These are phyloP conservation scores for Cyclura pinguis DNA, from an alignment of 2,797 vertebrate genomes.

Conservation along the genomic window DNA sequence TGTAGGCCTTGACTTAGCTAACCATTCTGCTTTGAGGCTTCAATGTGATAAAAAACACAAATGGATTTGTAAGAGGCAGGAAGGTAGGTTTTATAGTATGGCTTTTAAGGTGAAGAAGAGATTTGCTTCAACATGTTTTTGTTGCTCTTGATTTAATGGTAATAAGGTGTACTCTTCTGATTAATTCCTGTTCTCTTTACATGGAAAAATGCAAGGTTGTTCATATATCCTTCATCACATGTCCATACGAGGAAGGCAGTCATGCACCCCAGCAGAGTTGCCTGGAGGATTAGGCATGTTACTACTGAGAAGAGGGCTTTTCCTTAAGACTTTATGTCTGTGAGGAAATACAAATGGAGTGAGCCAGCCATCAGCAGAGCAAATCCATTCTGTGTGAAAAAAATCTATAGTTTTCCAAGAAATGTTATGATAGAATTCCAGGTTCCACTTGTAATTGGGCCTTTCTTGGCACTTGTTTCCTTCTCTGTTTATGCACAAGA, in stretches of 20 bases:
- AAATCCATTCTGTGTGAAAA: too few species aligned
- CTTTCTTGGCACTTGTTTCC: too few species aligned
- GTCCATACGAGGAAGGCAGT: too few species aligned
- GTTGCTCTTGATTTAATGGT: not conserved
- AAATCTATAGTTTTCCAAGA: too few species aligned
- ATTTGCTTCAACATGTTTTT: not conserved
- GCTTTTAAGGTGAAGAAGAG: not conserved
- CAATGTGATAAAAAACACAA: not conserved
- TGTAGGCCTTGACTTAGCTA: not conserved
- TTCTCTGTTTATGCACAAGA: too few species aligned
- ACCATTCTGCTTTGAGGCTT: not conserved
- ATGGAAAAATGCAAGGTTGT: not conserved
- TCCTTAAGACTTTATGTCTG: too few species aligned
- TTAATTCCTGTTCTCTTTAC: not conserved
- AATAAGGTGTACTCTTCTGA: not conserved
- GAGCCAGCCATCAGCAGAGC: too few species aligned
- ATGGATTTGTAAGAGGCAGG: slow-evolving; percentile 45
- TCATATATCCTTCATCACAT: not conserved
- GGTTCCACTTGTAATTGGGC: too few species aligned
- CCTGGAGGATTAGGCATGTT: too few species aligned
- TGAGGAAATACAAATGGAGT: too few species aligned
- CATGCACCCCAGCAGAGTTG: not conserved
- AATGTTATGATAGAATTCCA: too few species aligned
- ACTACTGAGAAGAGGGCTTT: too few species aligned
- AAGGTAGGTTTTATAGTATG: slow-evolving; percentile 6